A percentile compares a stretch with the other conserved stretches of the same genome.
phyloP scores from a whole-genome alignment of 2,113 vertebrate genomes.

The Paradoxurus hermaphroditus region DNA sequence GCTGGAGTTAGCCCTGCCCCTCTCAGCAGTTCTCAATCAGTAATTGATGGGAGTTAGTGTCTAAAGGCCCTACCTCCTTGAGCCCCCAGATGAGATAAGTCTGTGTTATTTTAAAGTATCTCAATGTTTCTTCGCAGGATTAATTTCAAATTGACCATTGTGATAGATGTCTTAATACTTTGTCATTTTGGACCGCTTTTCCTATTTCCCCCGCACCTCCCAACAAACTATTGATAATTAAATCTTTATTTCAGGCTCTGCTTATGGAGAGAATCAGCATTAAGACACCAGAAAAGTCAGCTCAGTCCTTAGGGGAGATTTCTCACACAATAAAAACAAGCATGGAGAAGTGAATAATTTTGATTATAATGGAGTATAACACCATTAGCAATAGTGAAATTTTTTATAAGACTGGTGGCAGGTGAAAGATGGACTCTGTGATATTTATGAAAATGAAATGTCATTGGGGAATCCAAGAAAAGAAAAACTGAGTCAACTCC shows the following conservation, averaged over 20 bases:
- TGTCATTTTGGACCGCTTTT: not conserved
- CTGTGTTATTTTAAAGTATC: not conserved
- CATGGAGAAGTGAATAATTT: not conserved
- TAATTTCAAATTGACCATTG: not conserved
- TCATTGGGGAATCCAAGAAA: not conserved
- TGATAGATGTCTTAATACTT: not conserved
- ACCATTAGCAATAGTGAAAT: not conserved
- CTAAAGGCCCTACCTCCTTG: not conserved
- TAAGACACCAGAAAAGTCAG: not conserved
- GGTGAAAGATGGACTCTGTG: not conserved
- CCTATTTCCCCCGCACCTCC: not conserved
- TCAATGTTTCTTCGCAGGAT: not conserved
- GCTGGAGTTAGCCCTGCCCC: not conserved
- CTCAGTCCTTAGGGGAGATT: not conserved
- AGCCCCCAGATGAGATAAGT: not conserved
- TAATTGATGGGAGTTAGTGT: not conserved
- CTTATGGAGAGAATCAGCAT: not conserved
- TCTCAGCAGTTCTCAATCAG: not conserved
- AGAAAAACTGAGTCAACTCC: not conserved
- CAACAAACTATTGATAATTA: not conserved
- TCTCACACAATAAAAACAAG: not conserved
- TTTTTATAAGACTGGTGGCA: not conserved
- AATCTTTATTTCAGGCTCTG: not conserved
- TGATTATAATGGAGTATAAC: not conserved
- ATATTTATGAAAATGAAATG: not conserved